Base-by-base conservation (phyloP, 2,888 invertebrate genomes). In the Ennomos fuscantarius region DNA sequence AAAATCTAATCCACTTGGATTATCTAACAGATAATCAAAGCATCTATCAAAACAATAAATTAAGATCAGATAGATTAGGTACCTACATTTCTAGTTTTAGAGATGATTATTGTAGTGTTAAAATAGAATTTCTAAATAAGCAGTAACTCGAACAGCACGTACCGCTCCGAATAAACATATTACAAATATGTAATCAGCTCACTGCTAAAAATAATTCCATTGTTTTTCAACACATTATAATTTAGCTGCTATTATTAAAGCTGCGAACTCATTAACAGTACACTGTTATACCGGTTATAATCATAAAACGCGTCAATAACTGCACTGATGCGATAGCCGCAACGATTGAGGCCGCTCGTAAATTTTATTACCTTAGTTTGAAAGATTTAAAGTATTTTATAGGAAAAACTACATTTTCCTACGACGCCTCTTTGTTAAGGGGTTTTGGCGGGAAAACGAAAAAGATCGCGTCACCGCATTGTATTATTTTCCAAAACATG, bases 321-420 rank as follows among this genome's bases (percentile, higher is more conserved):
- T 57, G 56, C 51, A 57, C 8, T 40, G 51, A 47, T 47, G 42
- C 47, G 51, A 57, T 56, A 51, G n/a, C 56, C 56, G 34, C 51
- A 51, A 47, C 51, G 56, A 43, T 47, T 47, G 47, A 50, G 42
- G 42, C 43, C 42, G 51, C 11, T 51, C 51, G 42, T 57, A 57
- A 52, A 51, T 31, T 47, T 57, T 57, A 47, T 37, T 57, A 47
- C 6, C 36, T 24, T 41, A 51, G 49, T 49, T 34, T 50, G 13
- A 49, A 55, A 55, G 39, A 55, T 45, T 55, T 40, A 44, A 40
- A 55, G 34, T 35, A 40, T 40, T 49, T 49, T 44, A 40, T 49
- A 11, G 10, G 11, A 3, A 32, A 43, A 10, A 10, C 9, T 37
- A 24, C 33, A 34, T 39, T 52, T 47, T 9, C 31, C n/a, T 11